A percentile compares a stretch with the other conserved stretches of the same genome.
Evolutionary conservation across 2,113 vertebrate species (phyloP).

Genomic region (Geococcyx californianus): DNA sequence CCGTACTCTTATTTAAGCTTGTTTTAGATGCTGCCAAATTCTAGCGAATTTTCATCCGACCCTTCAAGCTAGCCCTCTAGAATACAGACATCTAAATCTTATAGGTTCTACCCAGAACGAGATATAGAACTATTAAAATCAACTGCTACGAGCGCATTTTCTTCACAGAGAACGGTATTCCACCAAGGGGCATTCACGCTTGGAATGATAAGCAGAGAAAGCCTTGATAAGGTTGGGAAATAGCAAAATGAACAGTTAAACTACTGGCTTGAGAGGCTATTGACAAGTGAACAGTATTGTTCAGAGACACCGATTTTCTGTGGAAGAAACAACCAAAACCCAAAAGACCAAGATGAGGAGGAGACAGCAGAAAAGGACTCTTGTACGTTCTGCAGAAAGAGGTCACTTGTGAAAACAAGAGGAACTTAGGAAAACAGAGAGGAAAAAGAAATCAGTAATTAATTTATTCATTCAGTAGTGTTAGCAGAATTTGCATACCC

Average conservation of each 20-base stretch:
- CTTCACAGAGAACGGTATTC: background rate
- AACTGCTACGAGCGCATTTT: background rate
- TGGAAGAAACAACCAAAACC: background rate
- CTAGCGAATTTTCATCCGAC: background rate
- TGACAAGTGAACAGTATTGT: background rate
- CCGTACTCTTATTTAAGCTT: background rate
- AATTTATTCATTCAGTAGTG: background rate
- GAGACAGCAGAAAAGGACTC: background rate
- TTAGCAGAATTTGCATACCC: slow-evolving; percentile 26
- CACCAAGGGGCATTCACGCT: accelerated
- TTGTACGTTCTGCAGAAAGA: background rate
- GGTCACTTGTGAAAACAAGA: background rate
- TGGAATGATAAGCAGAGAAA: background rate
- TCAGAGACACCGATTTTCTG: background rate
- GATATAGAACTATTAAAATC: background rate
- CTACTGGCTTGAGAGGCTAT: background rate
- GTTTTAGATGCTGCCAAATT: background rate
- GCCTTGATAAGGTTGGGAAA: background rate
- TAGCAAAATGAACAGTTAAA: background rate
- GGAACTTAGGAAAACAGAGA: background rate
- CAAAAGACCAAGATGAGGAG: background rate
- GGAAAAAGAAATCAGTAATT: background rate
- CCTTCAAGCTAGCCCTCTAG: background rate
- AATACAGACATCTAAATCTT: background rate
- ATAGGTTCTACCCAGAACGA: background rate